These are phyloP conservation scores for Tonatia bakeri DNA, from an alignment of 2,113 vertebrate genomes.

Conservation along the genomic window DNA sequence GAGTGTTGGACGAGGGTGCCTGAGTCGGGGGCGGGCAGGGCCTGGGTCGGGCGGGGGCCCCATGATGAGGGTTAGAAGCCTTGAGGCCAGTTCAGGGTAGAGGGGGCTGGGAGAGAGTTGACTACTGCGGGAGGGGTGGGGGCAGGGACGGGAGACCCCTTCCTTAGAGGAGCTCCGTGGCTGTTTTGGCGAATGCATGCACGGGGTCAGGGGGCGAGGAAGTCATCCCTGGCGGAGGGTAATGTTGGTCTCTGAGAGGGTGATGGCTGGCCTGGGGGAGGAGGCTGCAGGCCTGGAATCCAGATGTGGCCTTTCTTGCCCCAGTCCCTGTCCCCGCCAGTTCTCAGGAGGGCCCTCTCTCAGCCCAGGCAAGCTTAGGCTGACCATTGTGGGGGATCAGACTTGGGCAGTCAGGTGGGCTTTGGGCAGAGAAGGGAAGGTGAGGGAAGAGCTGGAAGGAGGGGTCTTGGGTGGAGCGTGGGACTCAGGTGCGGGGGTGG, in stretches of 20 bases:
- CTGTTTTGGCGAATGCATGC: constrained; percentile 40
- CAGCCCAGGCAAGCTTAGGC: not conserved
- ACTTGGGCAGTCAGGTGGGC: not conserved
- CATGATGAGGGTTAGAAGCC: not conserved
- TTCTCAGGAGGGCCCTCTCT: not conserved
- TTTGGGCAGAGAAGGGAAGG: not conserved
- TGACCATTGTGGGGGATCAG: not conserved
- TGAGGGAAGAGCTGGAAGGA: not conserved
- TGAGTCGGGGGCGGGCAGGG: not conserved
- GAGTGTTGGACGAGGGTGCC: not conserved
- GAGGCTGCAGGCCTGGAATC: not conserved
- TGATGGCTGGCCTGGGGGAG: constrained; percentile 47
- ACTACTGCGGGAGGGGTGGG: not conserved
- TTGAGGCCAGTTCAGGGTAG: not conserved
- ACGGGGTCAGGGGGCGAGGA: constrained; percentile 62
- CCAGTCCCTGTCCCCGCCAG: not conserved
- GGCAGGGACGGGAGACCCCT: not conserved
- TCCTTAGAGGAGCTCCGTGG: not conserved
- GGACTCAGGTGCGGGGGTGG: not conserved
- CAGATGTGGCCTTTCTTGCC: constrained; percentile 62
- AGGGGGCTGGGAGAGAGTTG: not conserved
- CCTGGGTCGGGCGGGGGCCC: not conserved
- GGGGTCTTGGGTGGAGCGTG: not conserved
- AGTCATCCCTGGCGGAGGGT: constrained; percentile 44
- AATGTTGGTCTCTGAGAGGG: not conserved